These are phyloP conservation scores for Nasonia oneida DNA, from an alignment of 2,888 invertebrate species.

Conservation along the genomic window DNA sequence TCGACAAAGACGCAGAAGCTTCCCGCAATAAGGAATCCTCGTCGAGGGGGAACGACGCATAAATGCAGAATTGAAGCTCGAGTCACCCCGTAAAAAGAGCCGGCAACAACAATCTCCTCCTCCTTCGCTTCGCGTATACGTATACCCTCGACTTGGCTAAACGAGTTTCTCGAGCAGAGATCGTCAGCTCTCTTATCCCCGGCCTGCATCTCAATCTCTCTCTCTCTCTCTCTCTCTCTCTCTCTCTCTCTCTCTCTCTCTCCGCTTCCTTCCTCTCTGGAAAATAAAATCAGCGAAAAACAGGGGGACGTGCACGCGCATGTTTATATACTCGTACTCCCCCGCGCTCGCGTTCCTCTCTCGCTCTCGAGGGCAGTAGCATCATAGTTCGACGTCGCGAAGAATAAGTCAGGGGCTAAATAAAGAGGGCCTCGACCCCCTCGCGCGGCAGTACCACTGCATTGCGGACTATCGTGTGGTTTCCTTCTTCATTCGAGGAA, in stretches of 20 bases:
- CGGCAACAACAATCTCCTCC: background rate
- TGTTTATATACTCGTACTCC: constrained; percentile 10
- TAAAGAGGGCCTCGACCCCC: constrained; percentile 51
- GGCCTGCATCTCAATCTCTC: background rate
- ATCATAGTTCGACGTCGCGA: background rate
- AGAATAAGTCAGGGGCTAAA: constrained; percentile 30
- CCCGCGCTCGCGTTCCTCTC: constrained; percentile 12
- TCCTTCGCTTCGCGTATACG: background rate
- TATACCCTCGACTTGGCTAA: background rate
- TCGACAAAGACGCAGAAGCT: background rate
- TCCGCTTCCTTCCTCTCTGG: background rate
- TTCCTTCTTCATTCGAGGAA: constrained; percentile 50
- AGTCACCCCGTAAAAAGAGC: background rate
- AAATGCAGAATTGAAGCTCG: background rate
- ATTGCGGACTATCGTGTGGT: background rate
- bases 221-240: background rate
- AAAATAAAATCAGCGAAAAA: constrained; percentile 43
- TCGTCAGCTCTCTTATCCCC: background rate
- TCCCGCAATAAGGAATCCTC: background rate
- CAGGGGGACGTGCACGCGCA: background rate
- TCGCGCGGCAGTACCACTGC: background rate
- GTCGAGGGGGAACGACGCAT: background rate
- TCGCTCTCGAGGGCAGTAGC: constrained; percentile 48
- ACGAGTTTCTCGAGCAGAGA: background rate
- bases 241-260: constrained; percentile 10